These are phyloP conservation scores for Platysteira castanea DNA, from an alignment of 2,113 vertebrate genomes.

Conservation along the genomic window DNA sequence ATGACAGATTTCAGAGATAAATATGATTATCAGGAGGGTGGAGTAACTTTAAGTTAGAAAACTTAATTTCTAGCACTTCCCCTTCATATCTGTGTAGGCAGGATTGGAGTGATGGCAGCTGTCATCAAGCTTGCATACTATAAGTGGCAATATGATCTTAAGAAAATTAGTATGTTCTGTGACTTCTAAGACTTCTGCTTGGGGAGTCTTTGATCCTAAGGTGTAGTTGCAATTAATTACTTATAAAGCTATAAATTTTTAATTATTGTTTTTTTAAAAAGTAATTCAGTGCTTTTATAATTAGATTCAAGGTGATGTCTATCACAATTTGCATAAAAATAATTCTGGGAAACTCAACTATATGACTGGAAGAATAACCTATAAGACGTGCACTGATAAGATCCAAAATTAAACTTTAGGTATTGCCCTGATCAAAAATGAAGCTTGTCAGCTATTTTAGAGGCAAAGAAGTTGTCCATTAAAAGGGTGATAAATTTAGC, in stretches of 20 bases:
- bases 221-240: neutral
- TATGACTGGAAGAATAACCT: neutral
- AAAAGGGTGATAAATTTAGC: neutral
- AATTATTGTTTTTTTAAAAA: neutral
- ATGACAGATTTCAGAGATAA: neutral
- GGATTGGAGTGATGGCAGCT: neutral
- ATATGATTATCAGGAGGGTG: neutral
- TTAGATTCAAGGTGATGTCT: neutral
- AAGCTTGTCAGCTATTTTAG: neutral
- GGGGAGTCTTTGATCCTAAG: neutral
- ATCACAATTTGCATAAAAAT: neutral
- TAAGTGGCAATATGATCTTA: neutral
- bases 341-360: neutral
- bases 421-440: neutral
- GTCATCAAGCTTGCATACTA: neutral
- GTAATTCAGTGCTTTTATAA: neutral
- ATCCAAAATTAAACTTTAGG: neutral
- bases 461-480: neutral
- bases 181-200: neutral
- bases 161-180: neutral
- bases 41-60: neutral
- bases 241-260: neutral
- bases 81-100: neutral
- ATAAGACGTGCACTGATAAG: neutral
- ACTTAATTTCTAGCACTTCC: neutral